Conservation (phyloP, 2,113 vertebrate genomes). For the Salvelinus alpinus region DNA sequence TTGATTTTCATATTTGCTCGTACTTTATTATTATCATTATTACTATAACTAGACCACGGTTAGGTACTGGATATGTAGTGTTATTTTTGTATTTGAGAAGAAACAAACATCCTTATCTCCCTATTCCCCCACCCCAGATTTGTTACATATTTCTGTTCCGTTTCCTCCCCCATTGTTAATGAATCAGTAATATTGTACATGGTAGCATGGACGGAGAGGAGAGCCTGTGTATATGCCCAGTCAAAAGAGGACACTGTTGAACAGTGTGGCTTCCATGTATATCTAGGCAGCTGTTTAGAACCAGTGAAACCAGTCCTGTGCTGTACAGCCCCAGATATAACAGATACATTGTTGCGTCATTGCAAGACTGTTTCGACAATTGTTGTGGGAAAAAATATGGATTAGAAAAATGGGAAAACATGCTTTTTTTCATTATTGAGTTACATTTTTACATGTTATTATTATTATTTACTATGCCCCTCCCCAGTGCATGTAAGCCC, state of each 20-base stretch:
- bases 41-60: conserved; percentile 12
- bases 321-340: conserved; percentile 64
- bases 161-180: conserved; percentile 22
- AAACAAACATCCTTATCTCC: conserved; percentile 62
- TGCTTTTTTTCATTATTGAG: conserved; percentile 51
- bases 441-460: conserved; percentile 84
- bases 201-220: conserved; percentile 21
- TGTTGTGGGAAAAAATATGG: conserved; percentile 78
- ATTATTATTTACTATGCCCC: conserved; percentile 84
- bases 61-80: conserved; percentile 62
- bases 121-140: conserved; percentile 50
- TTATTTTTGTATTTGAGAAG: conserved; percentile 75
- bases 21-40: conserved; percentile 43
- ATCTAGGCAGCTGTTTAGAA: conserved; percentile 75
- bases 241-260: conserved; percentile 81
- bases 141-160: conserved; percentile 4
- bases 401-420: conserved; percentile 44
- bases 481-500: conserved; percentile 94
- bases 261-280: conserved; percentile 75
- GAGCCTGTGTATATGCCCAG: conserved; percentile 57
- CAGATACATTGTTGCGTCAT: conserved; percentile 80
- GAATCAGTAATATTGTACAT: conserved; percentile 32
- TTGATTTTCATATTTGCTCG: conserved; percentile 59
- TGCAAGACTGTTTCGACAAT: conserved; percentile 80
- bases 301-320: conserved; percentile 59